A percentile compares a stretch with the other conserved stretches of the same genome.
Conservation (phyloP, 1,140 invertebrate species). For the Cotesia chilonis region DNA sequence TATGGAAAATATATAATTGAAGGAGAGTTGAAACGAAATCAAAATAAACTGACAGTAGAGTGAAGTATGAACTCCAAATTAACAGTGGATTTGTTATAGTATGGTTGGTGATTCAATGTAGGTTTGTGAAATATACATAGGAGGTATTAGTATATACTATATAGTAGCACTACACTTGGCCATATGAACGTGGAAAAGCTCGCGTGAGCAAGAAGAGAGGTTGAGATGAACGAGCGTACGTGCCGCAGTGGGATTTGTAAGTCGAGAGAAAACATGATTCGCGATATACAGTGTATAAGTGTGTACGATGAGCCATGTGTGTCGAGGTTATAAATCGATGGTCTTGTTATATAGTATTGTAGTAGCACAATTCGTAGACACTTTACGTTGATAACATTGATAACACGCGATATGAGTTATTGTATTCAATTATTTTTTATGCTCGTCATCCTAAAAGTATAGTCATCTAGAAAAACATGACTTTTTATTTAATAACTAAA, state of each 20-base stretch:
- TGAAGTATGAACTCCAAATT: too few species aligned
- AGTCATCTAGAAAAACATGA: too few species aligned
- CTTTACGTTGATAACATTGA: conserved; percentile 6
- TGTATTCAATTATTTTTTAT: conserved; percentile 20
- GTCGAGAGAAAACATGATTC: conserved; percentile 35
- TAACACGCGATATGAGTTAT: conserved; percentile 9
- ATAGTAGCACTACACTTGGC: background rate
- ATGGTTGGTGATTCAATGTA: background rate
- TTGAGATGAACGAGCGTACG: conserved; percentile 30
- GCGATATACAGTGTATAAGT: background rate
- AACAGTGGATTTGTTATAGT: too few species aligned
- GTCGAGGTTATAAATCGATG: conserved; percentile 28
- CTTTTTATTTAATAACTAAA: too few species aligned
- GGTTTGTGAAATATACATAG: background rate
- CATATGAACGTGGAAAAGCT: conserved; percentile 25
- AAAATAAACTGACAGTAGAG: too few species aligned
- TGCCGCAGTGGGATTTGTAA: conserved; percentile 38
- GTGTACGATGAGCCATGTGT: conserved; percentile 13
- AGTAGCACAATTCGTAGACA: conserved; percentile 1
- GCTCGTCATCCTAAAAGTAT: too few species aligned
- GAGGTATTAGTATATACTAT: background rate
- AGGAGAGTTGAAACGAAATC: too few species aligned
- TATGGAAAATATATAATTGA: too few species aligned
- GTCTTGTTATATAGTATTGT: conserved; percentile 22
- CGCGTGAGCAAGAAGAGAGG: conserved; percentile 16